A percentile compares a stretch with the other conserved stretches of the same genome.
Evolutionary conservation across 1,140 invertebrate species (phyloP).

Genomic region (Calycopis cecrops): DNA sequence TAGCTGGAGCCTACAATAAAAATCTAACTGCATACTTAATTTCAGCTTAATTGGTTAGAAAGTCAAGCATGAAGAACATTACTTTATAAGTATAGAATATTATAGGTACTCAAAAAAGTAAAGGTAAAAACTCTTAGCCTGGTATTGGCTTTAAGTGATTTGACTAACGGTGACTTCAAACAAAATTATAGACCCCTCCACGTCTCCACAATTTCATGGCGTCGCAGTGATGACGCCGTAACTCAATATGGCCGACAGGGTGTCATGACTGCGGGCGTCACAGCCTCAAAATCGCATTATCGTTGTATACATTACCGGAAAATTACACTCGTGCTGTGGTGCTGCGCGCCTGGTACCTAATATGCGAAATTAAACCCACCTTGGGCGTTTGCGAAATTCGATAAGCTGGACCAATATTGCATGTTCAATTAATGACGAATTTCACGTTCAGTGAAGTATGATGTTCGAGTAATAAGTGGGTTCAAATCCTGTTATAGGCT

Average conservation of each 20-base stretch:
- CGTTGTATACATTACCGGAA: constrained; percentile 31
- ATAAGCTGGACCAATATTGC: background rate
- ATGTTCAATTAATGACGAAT: too few relatives aligned
- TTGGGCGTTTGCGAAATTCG: constrained; percentile 3
- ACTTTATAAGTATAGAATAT: too few relatives aligned
- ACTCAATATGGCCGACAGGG: constrained; percentile 29
- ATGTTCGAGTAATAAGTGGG: too few relatives aligned
- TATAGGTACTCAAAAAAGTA: too few relatives aligned
- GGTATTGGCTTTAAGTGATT: too few relatives aligned
- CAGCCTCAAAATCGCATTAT: constrained; percentile 30
- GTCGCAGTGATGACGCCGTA: constrained; percentile 24
- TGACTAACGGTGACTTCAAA: background rate
- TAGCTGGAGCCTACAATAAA: too few relatives aligned
- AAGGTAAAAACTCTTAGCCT: too few relatives aligned
- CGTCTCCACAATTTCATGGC: constrained; percentile 20
- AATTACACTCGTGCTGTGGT: constrained; percentile 24
- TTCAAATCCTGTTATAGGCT: too few relatives aligned
- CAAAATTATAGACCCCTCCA: constrained; percentile 9
- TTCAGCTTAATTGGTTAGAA: too few relatives aligned
- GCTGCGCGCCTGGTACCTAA: background rate
- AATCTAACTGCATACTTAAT: too few relatives aligned
- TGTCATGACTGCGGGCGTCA: constrained; percentile 29
- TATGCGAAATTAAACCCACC: constrained; percentile 8
- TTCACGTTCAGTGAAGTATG: too few relatives aligned
- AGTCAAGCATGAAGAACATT: too few relatives aligned